These are phyloP conservation scores for Manis pentadactyla DNA, from an alignment of 2,797 vertebrate genomes.

Conservation along the genomic window DNA sequence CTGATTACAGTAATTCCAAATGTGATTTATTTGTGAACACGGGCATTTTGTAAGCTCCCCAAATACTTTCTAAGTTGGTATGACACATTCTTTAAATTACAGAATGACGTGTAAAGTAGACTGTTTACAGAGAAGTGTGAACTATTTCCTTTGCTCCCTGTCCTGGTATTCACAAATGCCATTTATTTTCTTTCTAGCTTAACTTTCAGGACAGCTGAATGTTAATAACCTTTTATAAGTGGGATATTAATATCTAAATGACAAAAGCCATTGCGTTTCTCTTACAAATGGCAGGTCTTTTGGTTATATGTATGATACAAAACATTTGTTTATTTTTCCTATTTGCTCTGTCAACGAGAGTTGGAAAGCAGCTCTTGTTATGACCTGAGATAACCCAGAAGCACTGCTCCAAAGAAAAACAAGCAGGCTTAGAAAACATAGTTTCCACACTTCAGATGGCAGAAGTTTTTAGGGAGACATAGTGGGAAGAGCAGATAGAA, in stretches of 20 bases:
- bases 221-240: background rate
- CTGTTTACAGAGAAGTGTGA: background rate
- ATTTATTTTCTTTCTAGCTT: background rate
- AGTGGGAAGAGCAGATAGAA: background rate
- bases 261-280: background rate
- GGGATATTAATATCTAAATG: background rate
- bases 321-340: background rate
- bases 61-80: background rate
- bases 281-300: background rate
- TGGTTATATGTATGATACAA: background rate
- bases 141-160: background rate
- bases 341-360: background rate
- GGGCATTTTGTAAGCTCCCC: slow-evolving; percentile 14
- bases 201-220: background rate
- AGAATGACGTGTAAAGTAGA: background rate
- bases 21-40: slow-evolving; percentile 60
- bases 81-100: background rate
- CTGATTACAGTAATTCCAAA: slow-evolving; percentile 52
- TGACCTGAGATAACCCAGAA: background rate
- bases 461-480: background rate
- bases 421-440: background rate
- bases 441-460: background rate
- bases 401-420: background rate
- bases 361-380: background rate
- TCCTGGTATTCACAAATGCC: background rate